phyloP scores from a whole-genome alignment of 2,888 invertebrate genomes.

The Sympetrum striolatum region DNA sequence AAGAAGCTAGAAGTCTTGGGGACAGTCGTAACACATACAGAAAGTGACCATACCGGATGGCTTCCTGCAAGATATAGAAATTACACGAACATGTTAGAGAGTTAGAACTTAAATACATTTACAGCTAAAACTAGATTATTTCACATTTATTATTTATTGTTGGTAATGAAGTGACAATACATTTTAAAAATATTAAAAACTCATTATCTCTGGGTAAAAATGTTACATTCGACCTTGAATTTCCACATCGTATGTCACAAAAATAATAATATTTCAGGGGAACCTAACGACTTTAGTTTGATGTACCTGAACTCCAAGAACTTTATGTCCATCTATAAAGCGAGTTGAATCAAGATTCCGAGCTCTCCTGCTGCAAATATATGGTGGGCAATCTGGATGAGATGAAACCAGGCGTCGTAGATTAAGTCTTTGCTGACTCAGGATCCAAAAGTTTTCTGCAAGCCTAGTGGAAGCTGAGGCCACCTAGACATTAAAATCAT shows the following conservation, averaged over 20 bases:
- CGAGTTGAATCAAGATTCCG: slow-evolving; percentile 68
- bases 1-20: slow-evolving; percentile 73
- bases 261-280: too few relatives aligned
- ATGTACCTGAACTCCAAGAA: slow-evolving; percentile 63
- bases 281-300: too few relatives aligned
- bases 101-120: too few relatives aligned
- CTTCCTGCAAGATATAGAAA: slow-evolving; percentile 57
- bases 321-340: slow-evolving; percentile 84
- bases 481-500: slow-evolving; percentile 56
- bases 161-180: too few relatives aligned
- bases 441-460: slow-evolving; percentile 83
- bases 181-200: too few relatives aligned
- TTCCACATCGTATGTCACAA: too few relatives aligned
- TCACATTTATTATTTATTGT: too few relatives aligned
- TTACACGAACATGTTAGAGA: not conserved
- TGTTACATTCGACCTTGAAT: too few relatives aligned
- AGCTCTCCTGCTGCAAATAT: slow-evolving; percentile 76
- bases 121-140: too few relatives aligned
- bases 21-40: slow-evolving; percentile 72
- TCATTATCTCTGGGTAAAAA: too few relatives aligned
- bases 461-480: slow-evolving; percentile 65
- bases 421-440: slow-evolving; percentile 84
- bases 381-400: slow-evolving; percentile 76
- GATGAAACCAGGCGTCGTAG: slow-evolving; percentile 78
- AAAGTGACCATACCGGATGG: slow-evolving; percentile 72